phyloP scores from a whole-genome alignment of 2,888 invertebrate genomes.

The Aradus depressus region DNA sequence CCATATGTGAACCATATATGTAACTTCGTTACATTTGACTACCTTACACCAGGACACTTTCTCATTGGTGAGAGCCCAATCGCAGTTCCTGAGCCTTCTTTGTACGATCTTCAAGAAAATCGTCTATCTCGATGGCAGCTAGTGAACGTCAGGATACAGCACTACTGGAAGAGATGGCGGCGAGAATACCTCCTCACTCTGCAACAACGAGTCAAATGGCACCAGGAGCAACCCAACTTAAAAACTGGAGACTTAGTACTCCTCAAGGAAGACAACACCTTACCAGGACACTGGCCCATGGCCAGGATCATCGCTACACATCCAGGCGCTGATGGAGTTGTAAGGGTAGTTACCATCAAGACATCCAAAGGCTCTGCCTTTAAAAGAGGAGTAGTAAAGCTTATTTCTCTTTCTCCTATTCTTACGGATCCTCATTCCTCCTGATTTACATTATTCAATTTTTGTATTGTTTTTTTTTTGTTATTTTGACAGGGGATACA shows the following conservation, averaged over 20 bases:
- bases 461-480: too few relatives aligned
- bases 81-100: too few relatives aligned
- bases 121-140: constrained; percentile 31
- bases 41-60: too few relatives aligned
- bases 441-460: too few relatives aligned
- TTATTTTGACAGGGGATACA: too few relatives aligned
- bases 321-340: constrained; percentile 31
- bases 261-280: constrained; percentile 29
- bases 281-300: constrained; percentile 30
- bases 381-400: too few relatives aligned
- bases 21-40: too few relatives aligned
- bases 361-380: constrained; percentile 25
- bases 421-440: too few relatives aligned
- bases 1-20: too few relatives aligned
- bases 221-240: constrained; percentile 16
- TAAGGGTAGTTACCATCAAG: constrained; percentile 30
- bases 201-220: constrained; percentile 32
- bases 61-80: too few relatives aligned
- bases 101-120: too few relatives aligned
- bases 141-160: constrained; percentile 29
- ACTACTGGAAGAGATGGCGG: constrained; percentile 31
- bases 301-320: constrained; percentile 29
- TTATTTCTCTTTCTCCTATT: too few relatives aligned
- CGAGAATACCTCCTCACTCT: constrained; percentile 31
- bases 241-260: constrained; percentile 30